Evolutionary conservation across 2,113 vertebrate genomes (phyloP), one percentile per base, ranked within the genome.

Genomic region (Abramis brama): DNA sequence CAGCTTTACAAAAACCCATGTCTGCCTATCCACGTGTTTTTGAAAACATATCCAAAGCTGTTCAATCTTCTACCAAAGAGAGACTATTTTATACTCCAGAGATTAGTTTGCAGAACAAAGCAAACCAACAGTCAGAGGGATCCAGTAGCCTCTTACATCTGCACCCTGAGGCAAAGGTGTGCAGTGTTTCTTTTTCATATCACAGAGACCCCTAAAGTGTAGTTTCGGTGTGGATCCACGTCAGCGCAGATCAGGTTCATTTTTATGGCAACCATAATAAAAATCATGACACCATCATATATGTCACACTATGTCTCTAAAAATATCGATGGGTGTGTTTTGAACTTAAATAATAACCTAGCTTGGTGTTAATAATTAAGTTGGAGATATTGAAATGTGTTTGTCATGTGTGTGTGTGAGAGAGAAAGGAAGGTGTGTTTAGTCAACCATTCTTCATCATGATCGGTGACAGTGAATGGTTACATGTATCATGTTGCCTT

Each of bases 341-440:
- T 33, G 11, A 87, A 84, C 62, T 25, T 62, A n/a, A n/a, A n/a
- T n/a, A n/a, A 55, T 27, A 27, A 27, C 27, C 27, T 27, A 27
- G 27, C 27, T 27, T 27, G 6, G 55, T 59, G 90, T 87, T 77
- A 90, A 89, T 85, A 85, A 86, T 89, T 89, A 88, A 92, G 60
- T 70, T 6, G 66, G 79, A 70, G 74, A 23, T 10, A 13, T 9
- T 73, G 50, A 85, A 79, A 52, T 25, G 2, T 47, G 17, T 17
- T 73, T 66, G 59, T 43, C 57, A 21, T 74, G 55, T 66, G 43
- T n/a, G 80, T 86, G 59, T 15, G 47, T 64, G 52, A 19, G 52
- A 36, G 19, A 45, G 60, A 81, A 45, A 12, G n/a, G 55, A 66
- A 57, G 80, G 64, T 74, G 74, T 66, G 64, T 88, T 82, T 55